Evolutionary conservation across 2,888 invertebrate genomes (phyloP), one percentile per base, ranked within the genome.

Genomic region (Volucella zonaria): DNA sequence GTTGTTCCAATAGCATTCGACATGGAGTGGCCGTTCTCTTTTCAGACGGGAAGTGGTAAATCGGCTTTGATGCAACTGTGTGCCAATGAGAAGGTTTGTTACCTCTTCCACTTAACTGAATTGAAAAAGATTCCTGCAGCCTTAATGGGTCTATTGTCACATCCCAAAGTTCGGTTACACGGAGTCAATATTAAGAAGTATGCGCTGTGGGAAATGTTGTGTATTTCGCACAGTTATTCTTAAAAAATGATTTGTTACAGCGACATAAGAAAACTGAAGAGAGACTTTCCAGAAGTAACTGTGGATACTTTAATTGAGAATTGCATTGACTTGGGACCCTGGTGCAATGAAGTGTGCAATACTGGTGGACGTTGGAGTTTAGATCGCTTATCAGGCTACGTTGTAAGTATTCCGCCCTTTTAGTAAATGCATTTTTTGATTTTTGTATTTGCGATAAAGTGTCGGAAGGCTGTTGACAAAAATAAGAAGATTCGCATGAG

Each of bases 161-260:
- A 94, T 90, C 91, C 93, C 0, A 94, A 93, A 88, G 93, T 94
- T 18, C 92, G 92, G 78, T 89, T 95, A 54, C 93, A 94, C 87
- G 95, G 95, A 31, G 93, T 94, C 49, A 94, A 94, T 88, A 93
- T 95, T 56, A 94, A 94, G 89, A 94, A 94, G 94, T 94, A 90
- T 89, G 90, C 89, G 81, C 45, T 71, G 59, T 58, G 12, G 3
- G 10, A 11, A 10, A 14, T 4, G 23, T 9, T 23, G 2, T 2
- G 14, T 43, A 3, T 18, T 10, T 31, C 54, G 38, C 4, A 49
- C 12, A 1, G n/a, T 1, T 8, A 31, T 11, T 31, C 0, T 10
- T 23, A 23, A 23, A 23, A 8, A n/a, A 23, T n/a, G n/a, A n/a
- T 49, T 42, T 87, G 56, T 75, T 86, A 90, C 90, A 95, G 95